Conservation (phyloP, 2,797 vertebrate genomes). For the Enteromius thamalakanensis region DNA sequence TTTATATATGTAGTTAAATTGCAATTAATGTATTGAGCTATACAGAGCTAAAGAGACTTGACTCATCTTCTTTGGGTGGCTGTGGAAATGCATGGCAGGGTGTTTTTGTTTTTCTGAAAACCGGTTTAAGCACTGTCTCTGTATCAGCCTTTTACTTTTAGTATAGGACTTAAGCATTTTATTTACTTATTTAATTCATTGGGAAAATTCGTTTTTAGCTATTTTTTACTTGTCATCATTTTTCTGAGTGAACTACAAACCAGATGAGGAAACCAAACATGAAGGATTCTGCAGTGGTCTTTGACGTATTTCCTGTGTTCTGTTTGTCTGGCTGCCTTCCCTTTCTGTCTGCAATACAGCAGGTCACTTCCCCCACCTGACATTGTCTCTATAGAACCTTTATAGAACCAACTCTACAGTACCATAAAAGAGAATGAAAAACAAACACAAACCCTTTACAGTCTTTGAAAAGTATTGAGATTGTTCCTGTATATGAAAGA, state of each 20-base stretch:
- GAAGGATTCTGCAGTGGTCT: neutral
- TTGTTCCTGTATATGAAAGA: slow-evolving; percentile 31
- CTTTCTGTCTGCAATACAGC: slow-evolving; percentile 10
- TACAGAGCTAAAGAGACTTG: neutral
- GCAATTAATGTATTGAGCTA: neutral
- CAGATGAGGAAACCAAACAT: neutral
- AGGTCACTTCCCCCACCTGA: slow-evolving; percentile 15
- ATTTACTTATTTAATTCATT: neutral
- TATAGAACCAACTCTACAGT: neutral
- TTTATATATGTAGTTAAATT: neutral
- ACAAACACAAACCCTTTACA: too few species aligned
- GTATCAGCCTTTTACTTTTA: slow-evolving; percentile 15
- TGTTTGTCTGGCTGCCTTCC: slow-evolving; percentile 29
- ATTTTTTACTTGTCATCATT: neutral
- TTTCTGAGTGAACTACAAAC: neutral
- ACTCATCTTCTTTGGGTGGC: neutral
- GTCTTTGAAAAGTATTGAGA: slow-evolving; percentile 29
- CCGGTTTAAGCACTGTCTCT: neutral
- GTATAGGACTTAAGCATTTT: neutral
- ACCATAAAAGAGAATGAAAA: neutral
- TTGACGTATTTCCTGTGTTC: slow-evolving; percentile 12
- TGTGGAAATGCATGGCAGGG: slow-evolving; percentile 1
- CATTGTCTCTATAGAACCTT: slow-evolving; percentile 33
- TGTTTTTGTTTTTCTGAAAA: slow-evolving; percentile 12
- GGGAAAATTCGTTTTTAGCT: neutral